Evolutionary conservation across 2,888 invertebrate genomes (phyloP), one percentile per base, ranked within the genome.

Genomic region (Eupithecia abbreviata): DNA sequence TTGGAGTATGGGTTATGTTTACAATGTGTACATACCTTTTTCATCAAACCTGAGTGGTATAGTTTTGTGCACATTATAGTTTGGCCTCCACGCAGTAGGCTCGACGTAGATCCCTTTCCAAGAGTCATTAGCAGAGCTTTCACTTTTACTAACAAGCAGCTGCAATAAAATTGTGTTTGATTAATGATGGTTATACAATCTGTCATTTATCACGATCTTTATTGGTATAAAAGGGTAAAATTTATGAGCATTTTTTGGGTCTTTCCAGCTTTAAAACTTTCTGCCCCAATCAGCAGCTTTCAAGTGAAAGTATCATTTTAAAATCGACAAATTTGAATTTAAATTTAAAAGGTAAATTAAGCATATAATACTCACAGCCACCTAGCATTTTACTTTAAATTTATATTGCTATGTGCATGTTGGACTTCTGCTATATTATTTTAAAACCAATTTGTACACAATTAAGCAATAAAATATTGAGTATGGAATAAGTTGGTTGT

Each of bases 41-140:
- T 96, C 96, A 51, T 96, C 94, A 79, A 96, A 94, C 79, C 95
- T 95, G n/a, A 98, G 91, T 67, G 95, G 91, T n/a, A 97, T 92
- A 2, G 88, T 90, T 80, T 96, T 95, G 18, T 92, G 89, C 0
- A 96, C 89, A 7, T 95, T 90, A 84, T 97, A 96, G 90, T 98
- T 98, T 0, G 97, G 89, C 82, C 98, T 95, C 86, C 94, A 95
- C 0, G 93, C 87, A 0, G 85, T 84, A 0, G 93, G 87, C 2
- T 88, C 80, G 0, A 95, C 88, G 2, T 89, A 87, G 62, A 95
- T 95, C 42, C 94, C 94, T 82, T 93, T 94, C 92, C 93, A 93
- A 42, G 85, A 84, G 58, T 92, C 91, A 55, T 89, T 87, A 1
- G 87, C 81, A 0, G 84, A 74, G 45, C 84, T 87, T 43, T 89